A percentile compares a stretch with the other conserved stretches of the same genome.
Evolutionary conservation across 1,140 invertebrate genomes (phyloP).

Genomic region (Chlorops oryzae): DNA sequence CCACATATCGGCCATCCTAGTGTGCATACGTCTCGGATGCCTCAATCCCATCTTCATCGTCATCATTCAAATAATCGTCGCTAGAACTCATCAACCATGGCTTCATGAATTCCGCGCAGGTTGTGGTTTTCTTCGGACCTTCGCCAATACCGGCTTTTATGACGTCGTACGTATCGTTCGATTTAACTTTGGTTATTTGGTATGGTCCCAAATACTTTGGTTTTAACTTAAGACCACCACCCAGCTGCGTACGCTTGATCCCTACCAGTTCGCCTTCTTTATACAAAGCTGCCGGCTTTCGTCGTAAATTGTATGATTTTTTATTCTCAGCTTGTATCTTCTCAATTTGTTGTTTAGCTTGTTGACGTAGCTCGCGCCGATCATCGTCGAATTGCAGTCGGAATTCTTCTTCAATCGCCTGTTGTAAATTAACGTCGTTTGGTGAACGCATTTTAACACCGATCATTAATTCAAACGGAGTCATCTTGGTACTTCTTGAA

Average conservation of each 20-base stretch:
- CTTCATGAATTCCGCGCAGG: too few species aligned
- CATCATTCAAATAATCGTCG: too few species aligned
- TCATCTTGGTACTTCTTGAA: conserved; percentile 3
- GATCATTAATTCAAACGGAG: conserved; percentile 11
- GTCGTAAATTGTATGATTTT: background rate
- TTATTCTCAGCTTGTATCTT: conserved; percentile 6
- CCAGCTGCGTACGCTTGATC: conserved; percentile 31
- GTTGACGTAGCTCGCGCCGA: background rate
- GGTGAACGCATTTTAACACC: conserved; percentile 9
- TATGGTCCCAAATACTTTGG: conserved; percentile 26
- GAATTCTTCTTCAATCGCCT: conserved; percentile 3
- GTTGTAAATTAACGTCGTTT: too few species aligned
- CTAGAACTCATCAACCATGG: too few species aligned
- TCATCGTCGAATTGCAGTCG: too few species aligned
- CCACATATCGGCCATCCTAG: too few species aligned
- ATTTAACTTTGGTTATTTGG: conserved; percentile 16
- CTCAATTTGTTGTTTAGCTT: conserved; percentile 10
- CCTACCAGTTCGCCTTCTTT: conserved; percentile 25
- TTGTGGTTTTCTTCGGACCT: too few species aligned
- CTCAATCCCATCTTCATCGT: too few species aligned
- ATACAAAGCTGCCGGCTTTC: conserved; percentile 17
- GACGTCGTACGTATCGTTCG: conserved; percentile 24
- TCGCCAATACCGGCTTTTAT: too few species aligned
- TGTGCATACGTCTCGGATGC: too few species aligned
- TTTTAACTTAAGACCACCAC: conserved; percentile 30